phyloP scores from a whole-genome alignment of 2,797 vertebrate species.

The Sebastes diploproa region DNA sequence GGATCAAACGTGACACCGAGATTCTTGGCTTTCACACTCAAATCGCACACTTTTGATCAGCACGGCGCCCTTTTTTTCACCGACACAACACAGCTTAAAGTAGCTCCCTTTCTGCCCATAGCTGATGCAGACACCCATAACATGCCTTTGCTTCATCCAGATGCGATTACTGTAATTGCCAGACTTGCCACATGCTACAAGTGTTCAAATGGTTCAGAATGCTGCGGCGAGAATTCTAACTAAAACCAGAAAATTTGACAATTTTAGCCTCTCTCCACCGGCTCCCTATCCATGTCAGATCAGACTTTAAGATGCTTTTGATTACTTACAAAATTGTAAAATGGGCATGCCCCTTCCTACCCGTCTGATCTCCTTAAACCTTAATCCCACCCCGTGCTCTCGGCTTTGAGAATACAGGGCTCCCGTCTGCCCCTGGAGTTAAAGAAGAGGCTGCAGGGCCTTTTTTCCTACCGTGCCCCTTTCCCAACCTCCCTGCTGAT shows the following conservation, averaged over 20 bases:
- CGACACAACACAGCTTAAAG: not conserved
- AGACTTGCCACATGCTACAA: too few relatives aligned
- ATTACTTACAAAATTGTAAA: not conserved
- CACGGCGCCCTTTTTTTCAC: accelerated
- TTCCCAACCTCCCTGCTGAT: not conserved
- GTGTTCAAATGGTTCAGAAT: not conserved
- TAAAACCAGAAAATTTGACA: not conserved
- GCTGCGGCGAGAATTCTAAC: not conserved
- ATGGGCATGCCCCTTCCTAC: not conserved
- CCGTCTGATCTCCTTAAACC: not conserved
- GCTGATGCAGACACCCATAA: too few relatives aligned
- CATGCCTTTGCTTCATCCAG: too few relatives aligned
- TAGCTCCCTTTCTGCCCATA: not conserved
- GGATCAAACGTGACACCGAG: not conserved
- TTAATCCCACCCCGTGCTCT: not conserved
- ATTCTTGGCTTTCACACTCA: not conserved
- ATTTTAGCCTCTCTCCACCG: too few relatives aligned
- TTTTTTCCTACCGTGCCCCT: not conserved
- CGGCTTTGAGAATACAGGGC: not conserved
- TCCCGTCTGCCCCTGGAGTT: not conserved
- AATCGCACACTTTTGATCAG: not conserved
- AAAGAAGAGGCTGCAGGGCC: not conserved
- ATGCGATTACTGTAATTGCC: too few relatives aligned
- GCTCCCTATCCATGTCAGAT: not conserved
- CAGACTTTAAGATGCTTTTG: not conserved